Percentiles rank a stretch among this genome's conserved stretches.
phyloP scores from a whole-genome alignment of 2,888 invertebrate species.

The Leptinotarsa tumamoca region DNA sequence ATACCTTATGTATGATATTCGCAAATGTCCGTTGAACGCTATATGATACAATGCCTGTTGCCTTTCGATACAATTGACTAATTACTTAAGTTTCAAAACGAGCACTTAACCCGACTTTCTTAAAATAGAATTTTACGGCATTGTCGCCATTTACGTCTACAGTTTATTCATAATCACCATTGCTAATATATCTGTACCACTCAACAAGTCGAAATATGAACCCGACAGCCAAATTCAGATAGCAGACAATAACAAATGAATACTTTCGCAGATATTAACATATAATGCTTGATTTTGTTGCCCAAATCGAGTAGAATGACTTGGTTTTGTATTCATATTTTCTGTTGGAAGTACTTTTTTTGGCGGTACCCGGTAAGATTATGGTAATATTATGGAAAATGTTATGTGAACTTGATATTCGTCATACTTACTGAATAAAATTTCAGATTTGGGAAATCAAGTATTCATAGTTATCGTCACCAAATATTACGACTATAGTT shows the following conservation, averaged over 20 bases:
- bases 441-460: neutral
- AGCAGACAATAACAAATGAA: constrained; percentile 36
- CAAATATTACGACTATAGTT: no score
- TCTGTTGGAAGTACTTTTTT: neutral
- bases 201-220: constrained; percentile 17
- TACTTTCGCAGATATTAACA: constrained; percentile 34
- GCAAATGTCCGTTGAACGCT: neutral
- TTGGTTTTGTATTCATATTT: constrained; percentile 27
- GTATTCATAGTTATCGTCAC: neutral
- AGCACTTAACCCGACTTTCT: neutral
- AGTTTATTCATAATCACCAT: constrained; percentile 14
- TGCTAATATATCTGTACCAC: constrained; percentile 13
- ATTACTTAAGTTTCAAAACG: neutral
- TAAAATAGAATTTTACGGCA: constrained; percentile 7
- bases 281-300: constrained; percentile 33
- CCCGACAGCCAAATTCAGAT: constrained; percentile 33
- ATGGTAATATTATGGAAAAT: constrained; percentile 8
- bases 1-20: no score
- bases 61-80: constrained; percentile 5
- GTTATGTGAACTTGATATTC: neutral
- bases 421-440: neutral
- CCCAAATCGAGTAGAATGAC: constrained; percentile 31
- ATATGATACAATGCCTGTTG: neutral
- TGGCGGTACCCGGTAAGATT: neutral
- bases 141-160: constrained; percentile 16